A percentile compares a stretch with the other conserved stretches of the same genome.
Evolutionary conservation across 1,140 invertebrate species (phyloP).

Genomic region (Popillia japonica): DNA sequence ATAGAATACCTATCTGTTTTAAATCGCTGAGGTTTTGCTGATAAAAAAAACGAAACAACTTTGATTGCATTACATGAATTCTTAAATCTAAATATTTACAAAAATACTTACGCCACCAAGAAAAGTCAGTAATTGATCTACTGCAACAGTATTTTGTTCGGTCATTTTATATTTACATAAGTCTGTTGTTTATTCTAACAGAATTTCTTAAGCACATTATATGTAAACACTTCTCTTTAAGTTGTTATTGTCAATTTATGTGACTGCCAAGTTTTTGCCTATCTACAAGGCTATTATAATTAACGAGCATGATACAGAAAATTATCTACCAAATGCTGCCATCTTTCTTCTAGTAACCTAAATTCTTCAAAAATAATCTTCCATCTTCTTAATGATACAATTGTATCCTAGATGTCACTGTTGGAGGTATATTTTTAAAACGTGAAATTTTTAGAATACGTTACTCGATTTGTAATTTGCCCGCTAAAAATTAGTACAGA

Average conservation of each 20-base stretch:
- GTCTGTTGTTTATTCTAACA: background rate
- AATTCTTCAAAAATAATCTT: no score
- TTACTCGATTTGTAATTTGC: no score
- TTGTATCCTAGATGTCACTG: no score
- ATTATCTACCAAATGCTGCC: background rate
- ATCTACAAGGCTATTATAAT: background rate
- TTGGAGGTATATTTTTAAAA: no score
- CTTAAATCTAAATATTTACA: background rate
- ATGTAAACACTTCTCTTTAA: background rate
- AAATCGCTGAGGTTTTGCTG: background rate
- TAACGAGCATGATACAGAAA: background rate
- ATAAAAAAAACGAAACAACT: constrained; percentile 14
- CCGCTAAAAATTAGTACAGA: no score
- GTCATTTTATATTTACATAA: constrained; percentile 45
- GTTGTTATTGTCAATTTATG: background rate
- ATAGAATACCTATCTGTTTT: no score
- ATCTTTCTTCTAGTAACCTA: background rate
- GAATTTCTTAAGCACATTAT: constrained; percentile 10
- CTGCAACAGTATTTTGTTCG: constrained; percentile 63
- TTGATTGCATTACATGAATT: constrained; percentile 27
- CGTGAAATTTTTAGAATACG: no score
- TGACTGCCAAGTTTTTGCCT: background rate
- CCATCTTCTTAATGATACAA: no score
- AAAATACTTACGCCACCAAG: constrained; percentile 67
- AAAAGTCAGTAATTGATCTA: constrained; percentile 69